Evolutionary conservation across 1,140 invertebrate species (phyloP), one percentile per base, ranked within the genome.

Genomic region (Druon quercuslanigerum): DNA sequence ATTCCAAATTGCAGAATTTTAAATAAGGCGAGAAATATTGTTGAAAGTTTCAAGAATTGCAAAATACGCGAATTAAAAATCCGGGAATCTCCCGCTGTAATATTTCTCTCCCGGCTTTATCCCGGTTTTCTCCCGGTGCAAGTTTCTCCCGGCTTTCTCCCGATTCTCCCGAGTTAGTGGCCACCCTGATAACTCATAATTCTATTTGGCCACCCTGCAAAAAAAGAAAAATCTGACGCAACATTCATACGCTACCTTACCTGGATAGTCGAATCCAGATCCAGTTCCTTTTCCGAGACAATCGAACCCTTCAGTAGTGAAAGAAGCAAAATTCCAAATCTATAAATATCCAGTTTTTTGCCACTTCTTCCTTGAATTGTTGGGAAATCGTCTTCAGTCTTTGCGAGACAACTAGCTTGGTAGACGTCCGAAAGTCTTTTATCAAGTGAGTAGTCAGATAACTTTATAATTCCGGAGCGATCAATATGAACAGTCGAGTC

Each of bases 401-500:
- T 90, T 17, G 85, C 80, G 20, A 86, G 74, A 72, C 82, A 83
- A 51, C 79, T 88, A 77, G 84, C 73, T 76, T 84, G 77, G 83
- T 90, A 90, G 83, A 93, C 88, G 74, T 94, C 93, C 20, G 90
- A 90, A 56, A 95, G 78, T 86, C 93, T 92, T 88, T 93, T 94
- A 60, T 96, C 94, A 56, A 96, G 87, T 71, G 95, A 95, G 87
- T 94, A 96, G 90, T 96, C 95, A 7, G 93, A 92, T 33, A 96
- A 84, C 85, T 93, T 93, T 40, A 95, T 89, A 33, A 86, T 72
- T 50, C 92, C 94, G 46, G 84, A 86, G n/a, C 91, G 90, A 82
- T 94, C 93, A 77, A 95, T 92, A 83, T 95, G 95, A 52, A 96
- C 92, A 82, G 93, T 95, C 12, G 93, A 92, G 71, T 94, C 93